Evolutionary conservation across 2,888 invertebrate genomes (phyloP).

Genomic region (Pomacea canaliculata): DNA sequence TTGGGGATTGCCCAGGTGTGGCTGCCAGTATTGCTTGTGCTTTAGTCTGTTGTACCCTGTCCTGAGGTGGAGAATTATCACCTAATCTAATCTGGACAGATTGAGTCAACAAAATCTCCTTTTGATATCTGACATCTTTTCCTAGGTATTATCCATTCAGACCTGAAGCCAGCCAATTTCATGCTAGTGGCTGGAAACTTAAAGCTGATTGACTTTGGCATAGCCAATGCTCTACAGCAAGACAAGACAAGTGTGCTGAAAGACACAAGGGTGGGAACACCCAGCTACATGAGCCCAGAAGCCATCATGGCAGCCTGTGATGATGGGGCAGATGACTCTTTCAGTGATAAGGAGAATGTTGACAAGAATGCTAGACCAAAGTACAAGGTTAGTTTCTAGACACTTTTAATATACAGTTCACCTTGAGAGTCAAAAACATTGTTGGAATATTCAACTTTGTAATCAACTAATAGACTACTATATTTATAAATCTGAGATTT

Average conservation of each 20-base stretch:
- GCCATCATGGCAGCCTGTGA: slow-evolving; percentile 69
- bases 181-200: slow-evolving; percentile 85
- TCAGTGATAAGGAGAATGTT: slow-evolving; percentile 25
- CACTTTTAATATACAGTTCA: not conserved
- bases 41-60: no score
- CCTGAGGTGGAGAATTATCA: no score
- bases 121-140: not conserved
- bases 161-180: slow-evolving; percentile 97
- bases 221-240: slow-evolving; percentile 87
- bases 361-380: slow-evolving; percentile 45
- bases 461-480: not conserved
- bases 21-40: no score
- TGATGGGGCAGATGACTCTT: slow-evolving; percentile 27
- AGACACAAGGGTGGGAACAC: slow-evolving; percentile 81
- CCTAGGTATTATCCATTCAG: slow-evolving; percentile 92
- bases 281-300: slow-evolving; percentile 97
- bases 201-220: slow-evolving; percentile 96
- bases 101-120: no score
- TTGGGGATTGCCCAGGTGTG: no score
- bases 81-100: no score
- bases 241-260: slow-evolving; percentile 92
- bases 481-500: no score
- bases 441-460: not conserved
- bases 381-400: slow-evolving; percentile 59
- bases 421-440: not conserved